A percentile compares a stretch with the other conserved stretches of the same genome.
Conservation (phyloP, 2,113 vertebrate species). For the Rhynchomys soricoides region DNA sequence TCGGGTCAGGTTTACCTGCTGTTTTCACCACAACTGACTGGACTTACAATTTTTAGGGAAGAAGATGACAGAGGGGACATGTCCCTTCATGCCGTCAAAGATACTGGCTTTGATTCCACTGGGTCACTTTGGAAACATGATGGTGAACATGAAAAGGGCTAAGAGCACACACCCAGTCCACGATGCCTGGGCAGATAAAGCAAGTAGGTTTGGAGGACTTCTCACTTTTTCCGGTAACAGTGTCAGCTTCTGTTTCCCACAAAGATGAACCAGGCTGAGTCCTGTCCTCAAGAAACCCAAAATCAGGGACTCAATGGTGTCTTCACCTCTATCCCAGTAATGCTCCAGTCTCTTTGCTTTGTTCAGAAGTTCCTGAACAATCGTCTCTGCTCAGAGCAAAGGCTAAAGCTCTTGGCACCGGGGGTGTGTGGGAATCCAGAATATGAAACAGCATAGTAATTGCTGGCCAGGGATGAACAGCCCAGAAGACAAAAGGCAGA, state of each 20-base stretch:
- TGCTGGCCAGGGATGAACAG: background rate
- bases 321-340: background rate
- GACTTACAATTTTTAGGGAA: background rate
- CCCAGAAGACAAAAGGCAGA: background rate
- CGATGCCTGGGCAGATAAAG: rapidly evolving
- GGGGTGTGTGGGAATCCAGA: background rate
- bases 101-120: background rate
- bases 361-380: background rate
- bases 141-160: rapidly evolving
- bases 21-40: background rate
- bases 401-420: background rate
- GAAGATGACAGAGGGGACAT: background rate
- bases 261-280: background rate
- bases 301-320: rapidly evolving
- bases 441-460: background rate
- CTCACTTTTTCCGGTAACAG: background rate
- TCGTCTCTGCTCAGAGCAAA: background rate
- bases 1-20: background rate
- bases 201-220: background rate
- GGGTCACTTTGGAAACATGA: background rate
- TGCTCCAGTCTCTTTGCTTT: background rate
- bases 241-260: background rate
- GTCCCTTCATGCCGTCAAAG: rapidly evolving
- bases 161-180: background rate
- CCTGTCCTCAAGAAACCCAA: background rate